Evolutionary conservation across 2,888 invertebrate genomes (phyloP), one percentile per base, ranked within the genome.

Genomic region (Hyppa rectilinea): DNA sequence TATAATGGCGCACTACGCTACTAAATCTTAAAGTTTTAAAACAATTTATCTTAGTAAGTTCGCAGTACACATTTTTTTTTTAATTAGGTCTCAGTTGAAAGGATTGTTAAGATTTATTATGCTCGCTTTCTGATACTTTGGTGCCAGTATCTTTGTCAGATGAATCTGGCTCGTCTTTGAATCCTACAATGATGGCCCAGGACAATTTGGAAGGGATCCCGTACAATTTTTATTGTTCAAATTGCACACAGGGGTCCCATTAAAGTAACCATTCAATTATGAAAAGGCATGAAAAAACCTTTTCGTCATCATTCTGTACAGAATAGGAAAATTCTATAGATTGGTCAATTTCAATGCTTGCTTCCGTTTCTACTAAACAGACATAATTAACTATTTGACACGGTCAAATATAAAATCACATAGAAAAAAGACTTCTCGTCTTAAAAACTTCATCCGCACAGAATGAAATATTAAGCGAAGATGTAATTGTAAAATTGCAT

Each of bases 11-110:
- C 23, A 26, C 23, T 68, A n/a, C 17, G 17, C 17, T 50, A 65
- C 14, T 80, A 66, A 75, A 80, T 80, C 81, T 34, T 45, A 20
- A 60, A 60, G 43, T 36, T n/a, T n/a, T n/a, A 45, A 31, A 23
- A 17, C 49, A 55, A 45, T 75, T 59, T 49, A 74, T 59, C 14
- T 43, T n/a, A 68, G 14, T 43, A 34, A 20, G 34, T 52, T 43
- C 20, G 31, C n/a, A 38, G 45, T 29, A 53, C 23, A 31, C 12
- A 29, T 36, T 9, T 53, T 71, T 2, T 31, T 31, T 50, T 31
- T 50, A 12, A 73, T 61, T 50, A 52, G 50, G 62, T 52, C 56
- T 62, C 14, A 31, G 31, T 23, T 26, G 34, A 14, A 14, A 34
- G 5, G 43, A 6, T 4, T 45, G 29, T 34, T n/a, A 23, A 26